phyloP scores from a whole-genome alignment of 2,797 vertebrate species.

The Cuniculus paca region DNA sequence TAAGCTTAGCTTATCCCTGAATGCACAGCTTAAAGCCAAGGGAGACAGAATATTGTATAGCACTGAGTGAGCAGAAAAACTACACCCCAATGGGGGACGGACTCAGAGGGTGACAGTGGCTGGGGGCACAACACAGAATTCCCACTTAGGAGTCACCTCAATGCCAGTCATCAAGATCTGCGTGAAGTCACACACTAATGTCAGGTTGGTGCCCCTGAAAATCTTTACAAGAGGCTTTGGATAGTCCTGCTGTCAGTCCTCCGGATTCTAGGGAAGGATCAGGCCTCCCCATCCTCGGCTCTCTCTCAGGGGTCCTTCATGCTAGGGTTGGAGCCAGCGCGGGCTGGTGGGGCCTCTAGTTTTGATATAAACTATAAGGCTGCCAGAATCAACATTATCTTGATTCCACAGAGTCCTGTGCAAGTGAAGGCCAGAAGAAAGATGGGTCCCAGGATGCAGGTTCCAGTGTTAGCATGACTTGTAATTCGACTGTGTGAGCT shows the following conservation, averaged over 20 bases:
- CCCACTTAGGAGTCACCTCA: neutral
- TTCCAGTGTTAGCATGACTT: neutral
- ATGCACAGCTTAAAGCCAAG: neutral
- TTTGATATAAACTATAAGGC: neutral
- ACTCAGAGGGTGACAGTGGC: neutral
- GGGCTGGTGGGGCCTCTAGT: neutral
- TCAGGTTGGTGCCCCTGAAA: neutral
- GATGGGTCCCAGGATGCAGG: neutral
- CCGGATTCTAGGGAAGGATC: neutral
- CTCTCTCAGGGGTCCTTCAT: neutral
- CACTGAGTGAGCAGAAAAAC: neutral
- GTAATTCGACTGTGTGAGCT: slow-evolving; percentile 7
- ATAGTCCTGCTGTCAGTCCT: neutral
- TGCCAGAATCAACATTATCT: neutral
- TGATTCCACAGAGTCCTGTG: neutral
- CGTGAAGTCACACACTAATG: neutral
- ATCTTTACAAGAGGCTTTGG: neutral
- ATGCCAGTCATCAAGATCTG: neutral
- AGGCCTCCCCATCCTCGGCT: neutral
- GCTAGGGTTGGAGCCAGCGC: neutral
- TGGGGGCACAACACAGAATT: neutral
- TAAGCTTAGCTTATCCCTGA: neutral
- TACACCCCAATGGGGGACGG: neutral
- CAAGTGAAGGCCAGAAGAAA: neutral
- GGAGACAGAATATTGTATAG: neutral